Evolutionary conservation across 2,113 vertebrate genomes (phyloP).

Genomic region (Trochalopteron elliotii): DNA sequence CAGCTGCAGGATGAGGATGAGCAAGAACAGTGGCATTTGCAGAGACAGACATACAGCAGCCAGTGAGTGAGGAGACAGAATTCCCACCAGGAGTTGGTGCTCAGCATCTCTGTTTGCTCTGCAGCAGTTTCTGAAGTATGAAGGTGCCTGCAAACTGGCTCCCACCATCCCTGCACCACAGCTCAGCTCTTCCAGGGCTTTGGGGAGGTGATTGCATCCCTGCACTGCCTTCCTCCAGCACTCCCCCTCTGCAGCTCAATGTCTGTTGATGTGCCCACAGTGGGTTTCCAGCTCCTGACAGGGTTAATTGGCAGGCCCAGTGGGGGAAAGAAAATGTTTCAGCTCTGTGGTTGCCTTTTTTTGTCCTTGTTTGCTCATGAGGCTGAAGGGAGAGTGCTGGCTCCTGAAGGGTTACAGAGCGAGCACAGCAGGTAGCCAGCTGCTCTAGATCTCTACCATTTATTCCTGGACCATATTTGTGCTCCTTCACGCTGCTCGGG

Average conservation of each 20-base stretch:
- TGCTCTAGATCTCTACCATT: conserved; percentile 3
- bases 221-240: background rate
- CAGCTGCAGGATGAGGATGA: background rate
- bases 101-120: background rate
- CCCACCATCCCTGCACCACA: background rate
- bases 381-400: background rate
- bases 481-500: background rate
- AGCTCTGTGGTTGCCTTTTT: background rate
- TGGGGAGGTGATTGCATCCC: background rate
- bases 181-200: background rate
- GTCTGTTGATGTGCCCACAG: conserved; percentile 3
- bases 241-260: background rate
- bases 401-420: conserved; percentile 36
- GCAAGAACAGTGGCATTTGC: background rate
- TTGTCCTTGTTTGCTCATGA: conserved; percentile 21
- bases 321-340: conserved; percentile 46
- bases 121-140: background rate
- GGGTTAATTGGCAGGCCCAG: conserved; percentile 60
- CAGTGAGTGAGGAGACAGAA: background rate
- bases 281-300: conserved; percentile 33
- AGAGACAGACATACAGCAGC: background rate
- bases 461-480: background rate
- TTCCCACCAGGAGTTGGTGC: background rate
- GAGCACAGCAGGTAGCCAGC: conserved; percentile 21
- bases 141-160: background rate